Base-by-base conservation (phyloP, 30 jellyfish, hydroid and myxozoan genomes). In the Morbakka virulenta region DNA sequence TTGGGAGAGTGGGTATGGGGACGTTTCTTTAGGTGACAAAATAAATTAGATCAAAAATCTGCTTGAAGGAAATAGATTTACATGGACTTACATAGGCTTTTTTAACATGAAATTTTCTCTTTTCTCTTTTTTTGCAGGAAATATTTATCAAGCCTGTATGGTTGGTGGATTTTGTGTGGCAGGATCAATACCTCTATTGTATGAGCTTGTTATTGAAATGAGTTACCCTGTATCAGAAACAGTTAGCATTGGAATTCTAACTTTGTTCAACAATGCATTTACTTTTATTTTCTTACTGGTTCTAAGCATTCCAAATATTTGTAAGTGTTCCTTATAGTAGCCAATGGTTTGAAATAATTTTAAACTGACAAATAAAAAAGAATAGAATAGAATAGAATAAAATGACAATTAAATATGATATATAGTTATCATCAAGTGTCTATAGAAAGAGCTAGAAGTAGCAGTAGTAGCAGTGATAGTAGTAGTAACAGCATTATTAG, bases 161-260 rank as follows among this genome's bases (percentile, higher is more conserved):
- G 25, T 76, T 57, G 88, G 88, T 32, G 86, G 81, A 29, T 76
- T 76, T 50, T 76, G 88, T 32, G 33, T 76, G 50, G 64, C 62
- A 33, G 88, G 88, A 0, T 76, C 88, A 2, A 76, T 63, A 14
- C 88, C 88, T 2, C 41, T 76, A 9, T 4, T 76, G 22, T 76
- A 57, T 27, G 88, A 76, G 50, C 25, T 76, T 2, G 85, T 64
- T 21, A 66, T 76, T 33, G 88, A 76, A 32, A 28, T 76, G 3
- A 76, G 84, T 61, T 76, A 61, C 28, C 88, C 88, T 23, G 85
- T 52, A 3, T 69, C 88, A 62, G 88, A 76, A 49, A 64, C 88
- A 4, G 88, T 76, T 34, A 76, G 88, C 88, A 76, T 76, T 23
- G 85, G 74, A 21, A 32, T 76, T 61, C 27, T 76, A n/a, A 63